Evolutionary conservation across 2,113 vertebrate species (phyloP).

Genomic region (Apodemus sylvaticus): DNA sequence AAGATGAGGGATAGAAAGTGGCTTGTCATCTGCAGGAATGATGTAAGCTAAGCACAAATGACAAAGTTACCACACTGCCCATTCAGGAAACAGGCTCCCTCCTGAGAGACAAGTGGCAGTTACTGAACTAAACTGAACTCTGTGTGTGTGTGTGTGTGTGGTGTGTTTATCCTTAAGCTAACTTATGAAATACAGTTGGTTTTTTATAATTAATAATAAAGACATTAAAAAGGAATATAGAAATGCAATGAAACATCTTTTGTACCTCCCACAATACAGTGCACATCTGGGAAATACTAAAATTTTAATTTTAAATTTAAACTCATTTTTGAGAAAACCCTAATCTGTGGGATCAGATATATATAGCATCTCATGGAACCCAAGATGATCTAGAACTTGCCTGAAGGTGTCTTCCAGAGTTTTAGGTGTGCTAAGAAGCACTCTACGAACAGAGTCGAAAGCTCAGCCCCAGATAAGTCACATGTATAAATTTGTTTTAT

Average conservation of each 20-base stretch:
- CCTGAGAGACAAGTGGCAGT: neutral
- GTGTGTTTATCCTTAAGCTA: neutral
- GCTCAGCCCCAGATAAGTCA: neutral
- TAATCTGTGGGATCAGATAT: neutral
- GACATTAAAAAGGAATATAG: neutral
- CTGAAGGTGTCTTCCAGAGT: too few relatives aligned
- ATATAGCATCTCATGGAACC: neutral
- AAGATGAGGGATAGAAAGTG: neutral
- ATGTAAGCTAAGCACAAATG: too few relatives aligned
- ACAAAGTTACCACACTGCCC: neutral
- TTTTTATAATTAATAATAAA: slow-evolving; percentile 24
- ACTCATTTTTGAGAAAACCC: neutral
- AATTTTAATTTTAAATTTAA: neutral
- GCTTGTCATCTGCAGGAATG: neutral
- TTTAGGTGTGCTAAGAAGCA: neutral
- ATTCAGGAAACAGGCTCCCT: neutral
- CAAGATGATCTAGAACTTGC: neutral
- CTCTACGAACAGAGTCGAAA: neutral
- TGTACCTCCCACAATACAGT: neutral
- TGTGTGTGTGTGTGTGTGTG: neutral
- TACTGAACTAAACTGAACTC: neutral
- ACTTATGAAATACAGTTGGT: neutral
- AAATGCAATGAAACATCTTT: neutral
- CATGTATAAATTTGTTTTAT: neutral
- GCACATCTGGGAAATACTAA: neutral